Percentiles rank a stretch among this genome's conserved stretches.
phyloP scores from a whole-genome alignment of 1,140 invertebrate genomes.

The Panulirus ornatus region DNA sequence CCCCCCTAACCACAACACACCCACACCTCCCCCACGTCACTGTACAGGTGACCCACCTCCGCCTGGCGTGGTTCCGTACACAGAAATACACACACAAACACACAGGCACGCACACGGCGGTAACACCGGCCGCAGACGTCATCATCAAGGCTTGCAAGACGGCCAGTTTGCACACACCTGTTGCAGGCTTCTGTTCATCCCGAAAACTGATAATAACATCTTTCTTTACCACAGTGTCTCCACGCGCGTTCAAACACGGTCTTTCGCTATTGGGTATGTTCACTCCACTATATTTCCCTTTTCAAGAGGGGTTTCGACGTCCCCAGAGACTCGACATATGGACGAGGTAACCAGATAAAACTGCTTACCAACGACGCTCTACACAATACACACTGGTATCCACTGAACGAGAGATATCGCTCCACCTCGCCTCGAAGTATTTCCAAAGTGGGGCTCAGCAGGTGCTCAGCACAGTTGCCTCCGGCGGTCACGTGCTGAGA shows the following conservation, averaged over 20 bases:
- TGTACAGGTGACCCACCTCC: background rate
- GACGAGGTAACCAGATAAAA: background rate
- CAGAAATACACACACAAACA: too few species aligned
- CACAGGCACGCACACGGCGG: background rate
- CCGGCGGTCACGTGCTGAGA: conserved; percentile 5
- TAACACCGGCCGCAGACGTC: background rate
- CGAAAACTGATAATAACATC: background rate
- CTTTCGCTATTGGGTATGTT: background rate
- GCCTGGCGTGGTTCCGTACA: too few species aligned
- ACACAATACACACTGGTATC: too few species aligned
- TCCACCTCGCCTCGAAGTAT: background rate
- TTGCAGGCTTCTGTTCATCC: conserved; percentile 17
- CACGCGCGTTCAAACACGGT: background rate
- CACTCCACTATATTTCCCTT: background rate
- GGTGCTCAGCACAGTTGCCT: background rate
- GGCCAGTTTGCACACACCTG: conserved; percentile 44
- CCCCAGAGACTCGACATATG: background rate
- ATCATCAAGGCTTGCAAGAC: conserved; percentile 27
- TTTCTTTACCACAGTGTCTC: background rate
- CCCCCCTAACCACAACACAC: background rate
- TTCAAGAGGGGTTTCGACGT: background rate
- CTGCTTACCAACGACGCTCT: background rate
- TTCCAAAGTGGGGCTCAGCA: background rate
- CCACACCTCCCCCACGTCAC: background rate
- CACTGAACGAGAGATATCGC: too few species aligned